These are phyloP conservation scores for Chaetodon trifascialis DNA, from an alignment of 2,113 vertebrate genomes.

Conservation along the genomic window DNA sequence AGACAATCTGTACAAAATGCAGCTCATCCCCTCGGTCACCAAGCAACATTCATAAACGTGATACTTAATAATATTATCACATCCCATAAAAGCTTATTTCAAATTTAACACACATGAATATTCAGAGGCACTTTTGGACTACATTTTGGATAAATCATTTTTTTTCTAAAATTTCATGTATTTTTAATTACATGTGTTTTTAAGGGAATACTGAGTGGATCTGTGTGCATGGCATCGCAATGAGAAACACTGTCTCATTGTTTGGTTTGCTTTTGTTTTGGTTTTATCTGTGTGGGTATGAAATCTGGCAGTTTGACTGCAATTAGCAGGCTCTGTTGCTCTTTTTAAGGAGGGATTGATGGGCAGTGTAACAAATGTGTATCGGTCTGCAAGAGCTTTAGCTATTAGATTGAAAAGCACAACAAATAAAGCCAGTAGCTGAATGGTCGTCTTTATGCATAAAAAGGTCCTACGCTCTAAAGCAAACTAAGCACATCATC, in stretches of 20 bases:
- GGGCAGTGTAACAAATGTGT: constrained; percentile 4
- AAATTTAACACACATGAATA: constrained; percentile 35
- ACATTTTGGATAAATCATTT: constrained; percentile 44
- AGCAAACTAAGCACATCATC: constrained; percentile 56
- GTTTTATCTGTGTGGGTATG: constrained; percentile 21
- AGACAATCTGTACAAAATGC: constrained; percentile 65
- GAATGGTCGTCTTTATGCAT: constrained; percentile 51
- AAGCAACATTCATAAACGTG: constrained; percentile 4
- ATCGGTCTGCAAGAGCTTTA: constrained; percentile 31
- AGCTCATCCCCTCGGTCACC: constrained; percentile 25
- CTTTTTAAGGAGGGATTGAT: constrained; percentile 13
- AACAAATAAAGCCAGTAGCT: constrained; percentile 44
- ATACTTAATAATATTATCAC: constrained; percentile 37
- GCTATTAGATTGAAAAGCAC: constrained; percentile 48
- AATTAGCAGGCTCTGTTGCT: constrained; percentile 8
- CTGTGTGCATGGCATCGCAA: constrained; percentile 19
- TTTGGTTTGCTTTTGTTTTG: constrained; percentile 23
- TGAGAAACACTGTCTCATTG: constrained; percentile 10
- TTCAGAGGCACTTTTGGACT: constrained; percentile 41
- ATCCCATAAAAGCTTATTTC: constrained; percentile 25
- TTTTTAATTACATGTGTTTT: constrained; percentile 47
- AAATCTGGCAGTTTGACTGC: constrained; percentile 34
- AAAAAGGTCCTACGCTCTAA: constrained; percentile 35
- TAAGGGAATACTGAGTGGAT: constrained; percentile 16
- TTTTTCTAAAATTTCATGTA: constrained; percentile 38